These are phyloP conservation scores for Aphaenogaster ashmeadi DNA, from an alignment of 1,140 invertebrate genomes.

Conservation along the genomic window DNA sequence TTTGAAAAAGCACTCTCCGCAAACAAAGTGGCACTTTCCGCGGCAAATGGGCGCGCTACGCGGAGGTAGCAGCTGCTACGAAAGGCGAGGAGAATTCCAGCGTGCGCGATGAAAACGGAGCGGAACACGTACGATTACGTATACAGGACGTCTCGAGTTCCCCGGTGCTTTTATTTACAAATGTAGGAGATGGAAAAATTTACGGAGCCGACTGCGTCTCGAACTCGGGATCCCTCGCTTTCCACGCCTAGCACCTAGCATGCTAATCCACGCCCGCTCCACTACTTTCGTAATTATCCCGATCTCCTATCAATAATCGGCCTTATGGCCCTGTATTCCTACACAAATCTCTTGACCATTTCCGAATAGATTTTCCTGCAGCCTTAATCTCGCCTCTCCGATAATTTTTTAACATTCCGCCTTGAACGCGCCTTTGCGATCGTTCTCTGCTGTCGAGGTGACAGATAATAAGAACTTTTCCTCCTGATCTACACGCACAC, in stretches of 20 bases:
- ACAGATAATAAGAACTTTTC: not conserved
- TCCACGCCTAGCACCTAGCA: too few relatives aligned
- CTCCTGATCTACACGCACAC: not conserved
- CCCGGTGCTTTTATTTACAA: constrained; percentile 17
- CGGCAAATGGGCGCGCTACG: constrained; percentile 2
- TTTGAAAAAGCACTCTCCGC: constrained; percentile 35
- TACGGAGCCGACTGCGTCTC: too few relatives aligned
- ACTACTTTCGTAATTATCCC: too few relatives aligned
- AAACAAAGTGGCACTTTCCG: constrained; percentile 40
- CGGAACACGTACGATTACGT: constrained; percentile 2
- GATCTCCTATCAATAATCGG: too few relatives aligned
- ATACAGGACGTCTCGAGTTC: not conserved
- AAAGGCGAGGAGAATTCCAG: constrained; percentile 1
- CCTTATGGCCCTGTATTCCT: too few relatives aligned
- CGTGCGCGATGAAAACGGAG: not conserved
- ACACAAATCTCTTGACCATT: constrained; percentile 13
- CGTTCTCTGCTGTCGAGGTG: not conserved
- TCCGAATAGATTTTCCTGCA: not conserved
- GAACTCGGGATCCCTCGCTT: too few relatives aligned
- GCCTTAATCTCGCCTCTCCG: not conserved
- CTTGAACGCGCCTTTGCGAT: not conserved
- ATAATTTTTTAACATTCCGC: not conserved
- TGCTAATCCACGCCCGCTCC: too few relatives aligned
- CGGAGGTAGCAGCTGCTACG: constrained; percentile 32
- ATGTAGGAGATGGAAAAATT: too few relatives aligned